These are phyloP conservation scores for Busseola fusca DNA, from an alignment of 2,888 invertebrate genomes.

Conservation along the genomic window DNA sequence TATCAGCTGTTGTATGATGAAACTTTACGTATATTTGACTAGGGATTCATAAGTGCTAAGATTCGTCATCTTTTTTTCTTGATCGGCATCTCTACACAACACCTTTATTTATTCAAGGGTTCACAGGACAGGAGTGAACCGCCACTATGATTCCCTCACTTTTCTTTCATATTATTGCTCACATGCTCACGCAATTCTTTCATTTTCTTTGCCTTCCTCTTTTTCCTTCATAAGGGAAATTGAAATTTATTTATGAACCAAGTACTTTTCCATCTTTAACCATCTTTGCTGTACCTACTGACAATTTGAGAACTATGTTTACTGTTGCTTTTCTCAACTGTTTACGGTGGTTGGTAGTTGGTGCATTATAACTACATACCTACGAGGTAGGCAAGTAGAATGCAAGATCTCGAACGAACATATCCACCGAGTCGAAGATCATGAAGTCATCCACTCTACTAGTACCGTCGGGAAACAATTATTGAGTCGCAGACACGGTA, in stretches of 20 bases:
- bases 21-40: constrained; percentile 74
- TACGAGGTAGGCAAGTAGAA: background rate
- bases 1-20: constrained; percentile 67
- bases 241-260: constrained; percentile 13
- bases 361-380: background rate
- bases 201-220: background rate
- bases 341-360: background rate
- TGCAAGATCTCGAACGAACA: background rate
- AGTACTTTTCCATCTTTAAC: too few species aligned
- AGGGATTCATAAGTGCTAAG: constrained; percentile 66
- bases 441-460: background rate
- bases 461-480: background rate
- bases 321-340: background rate
- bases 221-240: background rate
- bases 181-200: background rate
- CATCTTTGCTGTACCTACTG: constrained; percentile 15
- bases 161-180: background rate
- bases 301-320: background rate
- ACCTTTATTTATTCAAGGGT: background rate
- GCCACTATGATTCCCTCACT: background rate
- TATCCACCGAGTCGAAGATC: background rate
- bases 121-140: too few species aligned
- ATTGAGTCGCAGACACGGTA: background rate
- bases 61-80: constrained; percentile 3
- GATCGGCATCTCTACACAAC: background rate